These are phyloP conservation scores for Cephus spinipes DNA, from an alignment of 2,888 invertebrate species.

Conservation along the genomic window DNA sequence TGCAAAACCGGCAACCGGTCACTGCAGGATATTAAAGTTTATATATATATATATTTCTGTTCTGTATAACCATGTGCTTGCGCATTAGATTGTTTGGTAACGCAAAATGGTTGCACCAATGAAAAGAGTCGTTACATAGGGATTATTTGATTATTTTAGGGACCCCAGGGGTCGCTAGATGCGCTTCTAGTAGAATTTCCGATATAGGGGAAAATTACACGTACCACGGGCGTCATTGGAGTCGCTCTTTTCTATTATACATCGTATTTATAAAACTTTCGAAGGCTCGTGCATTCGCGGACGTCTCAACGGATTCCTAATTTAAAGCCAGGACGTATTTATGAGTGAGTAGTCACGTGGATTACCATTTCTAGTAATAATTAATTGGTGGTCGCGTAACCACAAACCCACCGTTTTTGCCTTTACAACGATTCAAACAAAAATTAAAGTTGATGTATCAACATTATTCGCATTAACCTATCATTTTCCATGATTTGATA, in stretches of 20 bases:
- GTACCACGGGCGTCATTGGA: conserved; percentile 33
- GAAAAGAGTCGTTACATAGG: neutral
- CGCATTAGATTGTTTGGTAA: neutral
- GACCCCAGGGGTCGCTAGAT: neutral
- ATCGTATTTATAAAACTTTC: conserved; percentile 34
- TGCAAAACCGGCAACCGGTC: neutral
- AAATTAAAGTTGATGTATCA: conserved; percentile 5
- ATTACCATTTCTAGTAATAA: conserved; percentile 5
- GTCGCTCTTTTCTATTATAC: conserved; percentile 29
- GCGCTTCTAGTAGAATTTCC: neutral
- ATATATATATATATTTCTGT: neutral
- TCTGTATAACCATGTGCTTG: neutral
- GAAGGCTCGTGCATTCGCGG: conserved; percentile 20
- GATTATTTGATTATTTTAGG: neutral
- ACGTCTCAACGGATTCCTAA: conserved; percentile 16
- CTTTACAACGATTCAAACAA: conserved; percentile 11
- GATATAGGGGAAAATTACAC: neutral
- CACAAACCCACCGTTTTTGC: conserved; percentile 27
- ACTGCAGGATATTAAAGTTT: neutral
- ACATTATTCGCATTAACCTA: neutral
- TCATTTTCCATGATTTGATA: neutral
- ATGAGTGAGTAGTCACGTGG: conserved; percentile 27
- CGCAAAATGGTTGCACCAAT: neutral
- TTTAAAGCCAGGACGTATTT: conserved; percentile 15
- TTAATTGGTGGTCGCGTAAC: conserved; percentile 31